Conservation (phyloP, 2,113 vertebrate species). For the Elgaria multicarinata region DNA sequence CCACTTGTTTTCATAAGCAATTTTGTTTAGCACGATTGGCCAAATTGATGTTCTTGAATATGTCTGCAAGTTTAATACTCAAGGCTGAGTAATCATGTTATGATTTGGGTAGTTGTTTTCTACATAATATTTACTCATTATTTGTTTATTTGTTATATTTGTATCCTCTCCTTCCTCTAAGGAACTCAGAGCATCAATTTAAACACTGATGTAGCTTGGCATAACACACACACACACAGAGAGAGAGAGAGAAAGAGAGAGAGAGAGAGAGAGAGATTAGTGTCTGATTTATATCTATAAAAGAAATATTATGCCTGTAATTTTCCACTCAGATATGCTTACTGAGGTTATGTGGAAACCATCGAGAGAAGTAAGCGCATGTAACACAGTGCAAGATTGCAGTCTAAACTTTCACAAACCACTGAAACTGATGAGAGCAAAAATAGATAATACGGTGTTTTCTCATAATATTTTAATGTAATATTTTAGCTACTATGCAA, state of each 20-base stretch:
- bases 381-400: neutral
- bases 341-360: neutral
- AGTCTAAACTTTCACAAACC: neutral
- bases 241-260: neutral
- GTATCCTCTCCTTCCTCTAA: neutral
- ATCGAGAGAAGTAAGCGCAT: neutral
- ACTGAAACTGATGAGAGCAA: neutral
- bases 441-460: neutral
- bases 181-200: slow-evolving; percentile 40
- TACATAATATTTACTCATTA: neutral
- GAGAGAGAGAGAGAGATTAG: neutral
- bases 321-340: neutral
- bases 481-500: neutral
- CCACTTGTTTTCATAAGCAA: neutral
- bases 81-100: neutral
- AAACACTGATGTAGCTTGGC: neutral
- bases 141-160: neutral
- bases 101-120: neutral
- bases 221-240: neutral
- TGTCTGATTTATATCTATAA: slow-evolving; percentile 32
- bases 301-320: neutral
- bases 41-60: neutral
- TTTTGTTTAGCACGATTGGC: neutral
- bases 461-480: neutral
- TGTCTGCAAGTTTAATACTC: neutral